Evolutionary conservation across 2,113 vertebrate species (phyloP).

Genomic region (Elgaria multicarinata): DNA sequence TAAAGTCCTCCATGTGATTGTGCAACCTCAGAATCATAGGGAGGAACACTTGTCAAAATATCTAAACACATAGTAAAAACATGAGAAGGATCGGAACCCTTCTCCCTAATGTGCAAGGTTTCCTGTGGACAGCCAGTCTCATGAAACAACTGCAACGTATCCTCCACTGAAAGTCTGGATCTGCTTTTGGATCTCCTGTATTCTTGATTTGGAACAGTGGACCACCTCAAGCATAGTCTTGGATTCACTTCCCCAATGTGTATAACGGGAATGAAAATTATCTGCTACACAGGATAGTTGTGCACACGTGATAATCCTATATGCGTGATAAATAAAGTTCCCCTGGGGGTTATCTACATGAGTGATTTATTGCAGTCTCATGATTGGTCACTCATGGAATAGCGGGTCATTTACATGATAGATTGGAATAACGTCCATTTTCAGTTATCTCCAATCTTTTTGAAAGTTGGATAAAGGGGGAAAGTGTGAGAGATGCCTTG

Average conservation of each 20-base stretch:
- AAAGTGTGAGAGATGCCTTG: too few relatives aligned
- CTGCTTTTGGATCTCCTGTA: background rate
- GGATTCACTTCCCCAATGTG: background rate
- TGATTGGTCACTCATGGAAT: too few relatives aligned
- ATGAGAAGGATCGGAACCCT: background rate
- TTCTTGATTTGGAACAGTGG: background rate
- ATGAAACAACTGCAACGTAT: background rate
- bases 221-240: background rate
- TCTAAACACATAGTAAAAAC: background rate
- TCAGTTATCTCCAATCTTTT: too few relatives aligned
- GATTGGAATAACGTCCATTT: too few relatives aligned
- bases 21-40: slow-evolving; percentile 40
- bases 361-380: too few relatives aligned
- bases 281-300: background rate
- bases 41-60: background rate
- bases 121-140: background rate
- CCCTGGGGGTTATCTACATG: too few relatives aligned
- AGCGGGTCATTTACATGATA: too few relatives aligned
- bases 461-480: too few relatives aligned
- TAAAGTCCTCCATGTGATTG: background rate
- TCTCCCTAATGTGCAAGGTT: background rate
- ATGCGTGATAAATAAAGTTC: too few relatives aligned
- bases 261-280: background rate
- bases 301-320: background rate
- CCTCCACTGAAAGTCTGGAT: background rate